These are phyloP conservation scores for Vireo altiloquus DNA, from an alignment of 2,113 vertebrate genomes.

Conservation along the genomic window DNA sequence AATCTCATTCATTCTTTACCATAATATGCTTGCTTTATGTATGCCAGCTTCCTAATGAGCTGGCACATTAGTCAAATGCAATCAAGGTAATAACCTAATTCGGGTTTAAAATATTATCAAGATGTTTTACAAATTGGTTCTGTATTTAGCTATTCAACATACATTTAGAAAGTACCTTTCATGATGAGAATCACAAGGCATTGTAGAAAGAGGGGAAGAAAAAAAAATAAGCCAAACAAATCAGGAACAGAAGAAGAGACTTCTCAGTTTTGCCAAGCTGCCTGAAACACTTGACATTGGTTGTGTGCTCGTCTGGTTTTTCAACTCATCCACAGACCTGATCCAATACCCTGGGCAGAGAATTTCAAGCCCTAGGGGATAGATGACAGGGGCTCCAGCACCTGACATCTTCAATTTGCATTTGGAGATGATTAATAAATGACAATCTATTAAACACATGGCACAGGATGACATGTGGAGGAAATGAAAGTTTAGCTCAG, in stretches of 20 bases:
- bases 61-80: constrained; percentile 48
- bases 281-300: background rate
- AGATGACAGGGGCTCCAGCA: background rate
- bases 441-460: background rate
- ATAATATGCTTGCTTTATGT: background rate
- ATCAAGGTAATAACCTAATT: constrained; percentile 59
- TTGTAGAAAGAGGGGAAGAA: background rate
- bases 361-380: background rate
- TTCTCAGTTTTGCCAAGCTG: background rate
- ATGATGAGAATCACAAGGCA: background rate
- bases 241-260: background rate
- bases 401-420: constrained; percentile 10
- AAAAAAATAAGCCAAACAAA: background rate
- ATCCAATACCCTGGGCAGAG: background rate
- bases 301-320: background rate
- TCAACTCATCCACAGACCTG: background rate
- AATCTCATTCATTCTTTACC: background rate
- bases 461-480: background rate
- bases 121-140: constrained; percentile 28
- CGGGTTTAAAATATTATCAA: constrained; percentile 24
- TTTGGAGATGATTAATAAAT: constrained; percentile 25
- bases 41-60: constrained; percentile 21
- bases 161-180: background rate
- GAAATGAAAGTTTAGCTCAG: constrained; percentile 24
- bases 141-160: background rate